A percentile compares a stretch with the other conserved stretches of the same genome.
Evolutionary conservation across 2,888 invertebrate genomes (phyloP).

Genomic region (Philaethria dido): DNA sequence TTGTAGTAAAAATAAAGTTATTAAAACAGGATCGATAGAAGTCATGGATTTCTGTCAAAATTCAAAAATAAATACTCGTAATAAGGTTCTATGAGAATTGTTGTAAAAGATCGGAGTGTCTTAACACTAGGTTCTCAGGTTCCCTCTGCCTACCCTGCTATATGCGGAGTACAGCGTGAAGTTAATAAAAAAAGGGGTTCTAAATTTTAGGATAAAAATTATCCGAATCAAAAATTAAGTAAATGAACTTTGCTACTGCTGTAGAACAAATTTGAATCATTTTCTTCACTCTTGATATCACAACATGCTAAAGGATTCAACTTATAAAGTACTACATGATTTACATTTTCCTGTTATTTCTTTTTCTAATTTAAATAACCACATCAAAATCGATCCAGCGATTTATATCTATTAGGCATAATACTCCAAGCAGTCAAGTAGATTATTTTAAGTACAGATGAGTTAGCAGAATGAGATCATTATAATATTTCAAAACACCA

Average conservation of each 20-base stretch:
- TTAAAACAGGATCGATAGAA: background rate
- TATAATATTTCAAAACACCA: background rate
- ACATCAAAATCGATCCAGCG: slow-evolving; percentile 10
- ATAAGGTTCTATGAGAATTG: too few relatives aligned
- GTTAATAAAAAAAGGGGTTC: too few relatives aligned
- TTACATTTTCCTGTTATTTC: background rate
- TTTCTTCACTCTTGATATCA: slow-evolving; percentile 1
- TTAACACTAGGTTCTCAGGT: too few relatives aligned
- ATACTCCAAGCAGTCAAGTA: background rate
- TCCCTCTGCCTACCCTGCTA: too few relatives aligned
- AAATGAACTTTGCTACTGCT: background rate
- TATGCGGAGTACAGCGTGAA: too few relatives aligned
- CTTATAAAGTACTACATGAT: background rate
- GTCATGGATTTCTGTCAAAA: background rate
- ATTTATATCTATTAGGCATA: background rate
- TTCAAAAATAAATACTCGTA: too few relatives aligned
- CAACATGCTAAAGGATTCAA: background rate
- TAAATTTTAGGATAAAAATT: too few relatives aligned
- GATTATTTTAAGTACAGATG: slow-evolving; percentile 7
- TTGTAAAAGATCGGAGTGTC: too few relatives aligned
- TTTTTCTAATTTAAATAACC: background rate
- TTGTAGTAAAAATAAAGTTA: background rate
- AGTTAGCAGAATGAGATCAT: slow-evolving; percentile 20
- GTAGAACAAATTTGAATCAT: background rate
- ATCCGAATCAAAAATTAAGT: too few relatives aligned